Percentiles rank a stretch among this genome's conserved stretches.
Conservation (phyloP, 1,140 invertebrate genomes). For the Lepidurus apus region DNA sequence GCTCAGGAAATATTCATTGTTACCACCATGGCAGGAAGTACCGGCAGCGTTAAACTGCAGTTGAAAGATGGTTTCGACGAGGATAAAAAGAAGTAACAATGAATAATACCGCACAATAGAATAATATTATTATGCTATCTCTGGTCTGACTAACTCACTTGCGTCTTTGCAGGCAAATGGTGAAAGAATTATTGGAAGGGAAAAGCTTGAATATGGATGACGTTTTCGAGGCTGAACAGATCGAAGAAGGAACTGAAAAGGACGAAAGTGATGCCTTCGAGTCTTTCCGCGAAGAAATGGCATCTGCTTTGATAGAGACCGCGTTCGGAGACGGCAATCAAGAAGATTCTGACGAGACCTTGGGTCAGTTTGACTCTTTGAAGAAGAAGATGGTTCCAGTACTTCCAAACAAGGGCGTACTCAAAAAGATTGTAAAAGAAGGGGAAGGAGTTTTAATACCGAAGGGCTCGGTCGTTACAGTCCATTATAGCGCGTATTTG, state of each 20-base stretch:
- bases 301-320: neutral
- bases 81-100: too few relatives aligned
- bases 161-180: neutral
- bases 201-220: neutral
- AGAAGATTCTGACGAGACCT: neutral
- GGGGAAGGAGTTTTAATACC: neutral
- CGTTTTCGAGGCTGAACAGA: neutral
- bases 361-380: neutral
- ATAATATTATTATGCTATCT: too few relatives aligned
- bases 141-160: too few relatives aligned
- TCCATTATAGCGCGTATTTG: neutral
- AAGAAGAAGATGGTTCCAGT: neutral
- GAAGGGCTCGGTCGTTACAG: neutral
- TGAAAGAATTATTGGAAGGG: neutral
- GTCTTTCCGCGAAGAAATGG: neutral
- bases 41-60: too few relatives aligned
- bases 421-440: neutral
- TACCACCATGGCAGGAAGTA: too few relatives aligned
- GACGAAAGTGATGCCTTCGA: neutral
- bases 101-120: too few relatives aligned
- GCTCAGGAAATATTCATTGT: too few relatives aligned
- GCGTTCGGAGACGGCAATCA: neutral
- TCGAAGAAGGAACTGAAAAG: neutral
- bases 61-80: too few relatives aligned
- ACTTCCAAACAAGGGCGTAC: neutral